Evolutionary conservation across 2,797 vertebrate genomes (phyloP), one percentile per base, ranked within the genome.

Genomic region (Alosa sapidissima): DNA sequence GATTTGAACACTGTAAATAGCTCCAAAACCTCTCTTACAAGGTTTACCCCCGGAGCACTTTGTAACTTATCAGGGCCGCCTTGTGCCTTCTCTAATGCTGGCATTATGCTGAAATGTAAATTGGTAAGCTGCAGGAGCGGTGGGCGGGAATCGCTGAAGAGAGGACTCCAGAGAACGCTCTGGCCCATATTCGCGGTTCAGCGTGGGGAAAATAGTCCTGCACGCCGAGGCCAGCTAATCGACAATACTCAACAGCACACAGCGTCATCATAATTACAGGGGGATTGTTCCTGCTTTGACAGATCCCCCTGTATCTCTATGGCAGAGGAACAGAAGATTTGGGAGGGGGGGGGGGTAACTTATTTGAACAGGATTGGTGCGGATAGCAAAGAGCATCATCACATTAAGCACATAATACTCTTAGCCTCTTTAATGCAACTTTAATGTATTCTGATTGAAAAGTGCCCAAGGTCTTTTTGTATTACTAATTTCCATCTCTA

Each of bases 81-180:
- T 96, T 95, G 94, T 95, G 94, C 95, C 92, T 95, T 92, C 92
- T 94, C 94, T 95, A 94, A 94, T 94, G 94, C 94, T 90, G 92
- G 95, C 95, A 94, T 96, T 96, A 96, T 96, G 95, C 94, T 95
- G 92, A 93, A 95, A 95, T 95, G 93, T 95, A 96, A 96, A 96
- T 95, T 93, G 92, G 90, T 94, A 94, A 95, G 95, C 95, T 94
- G 94, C 94, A 93, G 94, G 93, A 94, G 95, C 93, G 92, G 95
- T 94, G 94, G 95, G 95, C 92, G 95, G 93, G 94, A 94, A 94
- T 94, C 91, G 92, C 92, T 91, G 91, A 93, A 94, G 93, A 93
- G 94, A 94, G 91, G 91, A 78, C 72, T 78, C 93, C 93, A 93
- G 91, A 92, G 90, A 94, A 92, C 91, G 93, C 93, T 94, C 94